Evolutionary conservation across 2,888 invertebrate species (phyloP).

Genomic region (Ochropleura leucogaster): DNA sequence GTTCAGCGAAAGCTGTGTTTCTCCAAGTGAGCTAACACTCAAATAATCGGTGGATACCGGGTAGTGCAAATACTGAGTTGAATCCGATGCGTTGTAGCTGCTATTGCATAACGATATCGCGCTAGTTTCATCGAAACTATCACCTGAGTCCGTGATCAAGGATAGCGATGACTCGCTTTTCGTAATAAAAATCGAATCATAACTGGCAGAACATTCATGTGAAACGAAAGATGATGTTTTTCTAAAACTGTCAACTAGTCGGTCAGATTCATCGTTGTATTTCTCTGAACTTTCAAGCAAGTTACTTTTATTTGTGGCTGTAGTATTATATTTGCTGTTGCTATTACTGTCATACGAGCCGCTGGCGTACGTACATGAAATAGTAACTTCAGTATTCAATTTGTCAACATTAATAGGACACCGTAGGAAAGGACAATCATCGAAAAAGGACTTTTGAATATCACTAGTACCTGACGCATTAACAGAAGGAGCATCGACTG

Average conservation of each 20-base stretch:
- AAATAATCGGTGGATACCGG: slow-evolving; percentile 39
- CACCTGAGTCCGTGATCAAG: slow-evolving; percentile 61
- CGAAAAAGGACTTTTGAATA: slow-evolving; percentile 21
- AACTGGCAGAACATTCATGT: slow-evolving; percentile 58
- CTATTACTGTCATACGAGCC: not conserved
- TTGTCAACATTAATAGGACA: slow-evolving; percentile 1
- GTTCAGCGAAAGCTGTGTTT: slow-evolving; percentile 54
- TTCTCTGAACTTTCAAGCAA: slow-evolving; percentile 4
- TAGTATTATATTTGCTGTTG: not conserved
- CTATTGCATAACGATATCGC: slow-evolving; percentile 66
- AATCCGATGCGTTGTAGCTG: slow-evolving; percentile 57
- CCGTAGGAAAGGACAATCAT: not conserved
- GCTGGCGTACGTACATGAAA: slow-evolving; percentile 7
- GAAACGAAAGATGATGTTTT: slow-evolving; percentile 9
- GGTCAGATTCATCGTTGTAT: slow-evolving; percentile 7
- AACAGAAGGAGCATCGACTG: not conserved
- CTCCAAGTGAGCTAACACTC: slow-evolving; percentile 39
- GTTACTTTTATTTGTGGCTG: slow-evolving; percentile 17
- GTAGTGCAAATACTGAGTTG: slow-evolving; percentile 63
- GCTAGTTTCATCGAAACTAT: slow-evolving; percentile 65
- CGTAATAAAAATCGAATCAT: slow-evolving; percentile 64
- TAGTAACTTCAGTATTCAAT: slow-evolving; percentile 13
- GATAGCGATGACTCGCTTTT: slow-evolving; percentile 73
- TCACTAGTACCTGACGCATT: slow-evolving; percentile 10
- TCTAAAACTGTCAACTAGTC: not conserved